Base-by-base conservation (phyloP, 2,888 invertebrate genomes). In the Orthosia gothica region DNA sequence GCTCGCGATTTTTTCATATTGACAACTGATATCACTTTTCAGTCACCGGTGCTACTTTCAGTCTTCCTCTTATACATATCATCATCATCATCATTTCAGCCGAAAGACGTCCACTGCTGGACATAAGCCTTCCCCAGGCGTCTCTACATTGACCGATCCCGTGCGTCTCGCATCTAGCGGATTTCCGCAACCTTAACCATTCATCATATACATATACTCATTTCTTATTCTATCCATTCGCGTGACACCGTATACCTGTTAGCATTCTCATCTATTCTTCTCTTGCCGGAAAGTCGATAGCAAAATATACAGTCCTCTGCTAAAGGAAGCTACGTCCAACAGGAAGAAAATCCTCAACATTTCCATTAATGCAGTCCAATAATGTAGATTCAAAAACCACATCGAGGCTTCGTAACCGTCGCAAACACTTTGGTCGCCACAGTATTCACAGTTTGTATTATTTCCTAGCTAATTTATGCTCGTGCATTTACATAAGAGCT, bases 401-500 rank as follows among this genome's bases (percentile, higher is more conserved):
- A 83, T 86, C 84, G 86, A 82, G 87, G 85, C 78, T 81, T 74
- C 69, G 62, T 68, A 52, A 68, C 67, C 65, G 7, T 59, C 16
- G 81, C 74, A 79, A 89, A 88, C 88, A 88, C 85, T 86, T 77
- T 47, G 79, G 67, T 18, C 55, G 76, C 74, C 70, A 72, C 75
- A 63, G 62, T 63, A 76, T 83, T 79, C 71, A 64, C 82, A 82
- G 79, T 63, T 26, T n/a, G 66, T 86, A 89, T 90, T 85, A 86
- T 89, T 87, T 88, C 84, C 79, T 77, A 72, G 88, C 84, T 89
- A 88, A 89, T 90, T 88, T 89, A 83, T 84, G 85, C 87, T 81
- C 77, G 75, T 86, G 82, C 79, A 90, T 89, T 88, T 76, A 79
- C 88, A 81, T 82, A 84, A 63, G 55, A 65, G 79, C 66, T 70